Percentiles rank a stretch among this genome's conserved stretches.
Conservation (phyloP, 2,113 vertebrate species). For the Festucalex cinctus region DNA sequence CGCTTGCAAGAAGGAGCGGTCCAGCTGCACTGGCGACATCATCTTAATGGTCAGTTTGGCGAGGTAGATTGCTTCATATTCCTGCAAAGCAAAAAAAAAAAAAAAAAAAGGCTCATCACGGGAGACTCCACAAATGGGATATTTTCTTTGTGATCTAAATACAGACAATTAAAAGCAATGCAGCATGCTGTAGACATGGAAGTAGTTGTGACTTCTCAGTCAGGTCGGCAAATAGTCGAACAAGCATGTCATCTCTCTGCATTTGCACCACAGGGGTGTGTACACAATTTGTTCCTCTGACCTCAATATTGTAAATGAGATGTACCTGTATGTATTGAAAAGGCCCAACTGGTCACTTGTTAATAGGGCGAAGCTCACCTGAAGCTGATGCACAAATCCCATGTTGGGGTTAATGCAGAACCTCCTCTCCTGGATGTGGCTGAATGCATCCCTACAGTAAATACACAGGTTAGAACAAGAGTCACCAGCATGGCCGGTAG, state of each 20-base stretch:
- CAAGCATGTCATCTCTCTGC: no score
- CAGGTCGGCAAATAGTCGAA: no score
- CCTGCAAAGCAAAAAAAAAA: constrained; percentile 77
- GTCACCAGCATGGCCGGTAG: background rate
- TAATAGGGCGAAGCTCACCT: constrained; percentile 70
- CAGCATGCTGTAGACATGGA: no score
- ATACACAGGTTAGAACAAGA: background rate
- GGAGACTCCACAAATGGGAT: background rate
- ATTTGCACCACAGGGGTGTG: no score
- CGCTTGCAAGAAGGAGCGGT: constrained; percentile 87
- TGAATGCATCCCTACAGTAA: constrained; percentile 87
- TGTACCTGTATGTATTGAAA: no score
- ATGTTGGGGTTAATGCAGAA: constrained; percentile 99
- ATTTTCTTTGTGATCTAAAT: background rate
- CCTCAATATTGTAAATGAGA: no score
- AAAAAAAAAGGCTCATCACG: background rate
- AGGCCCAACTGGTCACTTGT: background rate
- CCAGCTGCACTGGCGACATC: constrained; percentile 94
- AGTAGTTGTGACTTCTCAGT: no score
- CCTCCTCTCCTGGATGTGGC: constrained; percentile 95
- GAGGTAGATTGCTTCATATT: constrained; percentile 99
- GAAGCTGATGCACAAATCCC: constrained; percentile 98
- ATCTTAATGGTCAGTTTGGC: constrained; percentile 98
- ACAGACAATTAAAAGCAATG: background rate
- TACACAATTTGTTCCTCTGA: no score